Base-by-base conservation (phyloP, 1,140 invertebrate genomes). In the Drosophila sp. region DNA sequence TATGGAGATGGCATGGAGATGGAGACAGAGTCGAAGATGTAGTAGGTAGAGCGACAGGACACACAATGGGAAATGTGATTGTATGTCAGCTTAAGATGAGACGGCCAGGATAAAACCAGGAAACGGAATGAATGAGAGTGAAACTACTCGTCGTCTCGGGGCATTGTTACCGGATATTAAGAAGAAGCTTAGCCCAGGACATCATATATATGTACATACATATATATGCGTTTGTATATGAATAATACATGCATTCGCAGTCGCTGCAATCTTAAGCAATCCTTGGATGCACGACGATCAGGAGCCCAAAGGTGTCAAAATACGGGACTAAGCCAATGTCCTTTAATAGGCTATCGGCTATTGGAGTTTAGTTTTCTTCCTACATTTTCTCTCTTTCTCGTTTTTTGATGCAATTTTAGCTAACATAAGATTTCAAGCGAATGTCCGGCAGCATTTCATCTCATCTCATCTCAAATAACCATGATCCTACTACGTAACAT, bases 321-420 rank as follows among this genome's bases (percentile, higher is more conserved):
- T 91, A 89, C 80, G 55, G 35, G 67, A 35, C 78, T 91, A 89
- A 91, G 90, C 90, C 86, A 91, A 87, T 91, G 90, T 87, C 77
- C 71, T 62, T 60, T 90, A 90, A 91, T 84, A 87, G 84, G 83
- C 76, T 84, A 50, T 32, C 44, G 27, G 54, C 33, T 4, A 11
- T 38, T 30, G 54, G 58, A 70, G 25, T 44, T 11, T 38, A 3
- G 35, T 10, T 10, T 38, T 35, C 33, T 35, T 8, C 33, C 17
- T 17, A 17, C 17, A 17, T 17, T 17, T 17, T 17, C 17, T 17
- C 17, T 17, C 17, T 17, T 17, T 35, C 33, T 35, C 33, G 7
- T 33, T 35, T 64, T 75, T 66, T 89, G 75, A 80, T 89, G 84
- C 84, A 89, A 89, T 89, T 74, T 89, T 84, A 78, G 84, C 73